phyloP scores from a whole-genome alignment of 2,888 invertebrate species.

The Biston betularia region DNA sequence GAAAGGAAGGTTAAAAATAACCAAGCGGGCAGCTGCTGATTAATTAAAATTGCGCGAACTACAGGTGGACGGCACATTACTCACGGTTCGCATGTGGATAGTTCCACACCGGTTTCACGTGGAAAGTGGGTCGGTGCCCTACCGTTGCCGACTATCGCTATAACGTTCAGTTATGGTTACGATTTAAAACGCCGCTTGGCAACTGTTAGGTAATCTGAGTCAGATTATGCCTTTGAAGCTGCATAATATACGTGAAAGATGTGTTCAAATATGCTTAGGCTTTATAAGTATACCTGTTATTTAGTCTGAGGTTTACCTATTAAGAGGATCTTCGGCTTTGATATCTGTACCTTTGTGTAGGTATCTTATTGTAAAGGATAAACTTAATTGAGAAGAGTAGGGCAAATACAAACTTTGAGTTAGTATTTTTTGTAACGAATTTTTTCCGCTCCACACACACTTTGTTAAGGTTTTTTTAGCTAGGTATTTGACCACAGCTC shows the following conservation, averaged over 20 bases:
- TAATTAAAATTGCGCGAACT: slow-evolving; percentile 32
- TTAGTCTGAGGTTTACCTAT: background rate
- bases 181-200: background rate
- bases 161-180: background rate
- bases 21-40: slow-evolving; percentile 24
- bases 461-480: too few relatives aligned
- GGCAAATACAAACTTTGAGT: too few relatives aligned
- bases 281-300: background rate
- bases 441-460: too few relatives aligned
- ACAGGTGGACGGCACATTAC: slow-evolving; percentile 46
- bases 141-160: slow-evolving; percentile 9
- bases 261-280: slow-evolving; percentile 13
- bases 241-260: slow-evolving; percentile 15
- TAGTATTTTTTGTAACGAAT: too few relatives aligned
- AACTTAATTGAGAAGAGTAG: too few relatives aligned
- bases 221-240: slow-evolving; percentile 13
- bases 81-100: slow-evolving; percentile 52
- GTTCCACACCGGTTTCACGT: slow-evolving; percentile 33
- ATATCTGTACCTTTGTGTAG: background rate
- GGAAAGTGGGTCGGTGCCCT: slow-evolving; percentile 30
- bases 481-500: too few relatives aligned
- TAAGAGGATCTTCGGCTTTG: background rate
- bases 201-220: slow-evolving; percentile 11
- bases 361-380: too few relatives aligned
- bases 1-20: background rate